Conservation (phyloP, 2,113 vertebrate genomes). For the Pelecanoides urinatrix region DNA sequence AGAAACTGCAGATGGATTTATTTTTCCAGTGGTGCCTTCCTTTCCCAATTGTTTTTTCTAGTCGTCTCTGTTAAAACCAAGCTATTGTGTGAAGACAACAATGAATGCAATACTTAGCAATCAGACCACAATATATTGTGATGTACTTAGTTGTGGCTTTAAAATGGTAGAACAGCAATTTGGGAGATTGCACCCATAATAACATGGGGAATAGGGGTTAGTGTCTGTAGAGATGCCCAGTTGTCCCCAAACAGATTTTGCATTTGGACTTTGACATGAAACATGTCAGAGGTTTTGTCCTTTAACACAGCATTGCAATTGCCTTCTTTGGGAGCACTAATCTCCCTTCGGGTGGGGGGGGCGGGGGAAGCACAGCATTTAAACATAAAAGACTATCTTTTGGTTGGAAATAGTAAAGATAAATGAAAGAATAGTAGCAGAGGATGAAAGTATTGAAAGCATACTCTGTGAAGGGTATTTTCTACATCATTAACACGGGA, state of each 20-base stretch:
- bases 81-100: constrained; percentile 66
- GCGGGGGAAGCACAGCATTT: background rate
- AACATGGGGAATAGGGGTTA: background rate
- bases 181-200: background rate
- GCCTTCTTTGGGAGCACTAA: background rate
- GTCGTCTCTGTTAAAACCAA: constrained; percentile 30
- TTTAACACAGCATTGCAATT: background rate
- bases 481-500: background rate
- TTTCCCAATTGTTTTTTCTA: background rate
- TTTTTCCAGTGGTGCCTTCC: background rate
- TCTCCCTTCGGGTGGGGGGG: background rate
- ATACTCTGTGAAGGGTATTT: background rate
- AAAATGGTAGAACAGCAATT: constrained; percentile 27
- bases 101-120: constrained; percentile 65
- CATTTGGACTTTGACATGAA: background rate
- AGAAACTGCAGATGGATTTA: background rate
- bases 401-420: background rate
- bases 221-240: background rate
- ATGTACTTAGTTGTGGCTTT: constrained; percentile 57
- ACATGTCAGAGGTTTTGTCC: background rate
- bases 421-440: background rate
- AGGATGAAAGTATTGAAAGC: background rate
- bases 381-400: background rate
- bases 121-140: constrained; percentile 59
- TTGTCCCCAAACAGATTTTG: background rate